Percentiles rank a stretch among this genome's conserved stretches.
Conservation (phyloP, 2,888 invertebrate species). For the Formica aserva region DNA sequence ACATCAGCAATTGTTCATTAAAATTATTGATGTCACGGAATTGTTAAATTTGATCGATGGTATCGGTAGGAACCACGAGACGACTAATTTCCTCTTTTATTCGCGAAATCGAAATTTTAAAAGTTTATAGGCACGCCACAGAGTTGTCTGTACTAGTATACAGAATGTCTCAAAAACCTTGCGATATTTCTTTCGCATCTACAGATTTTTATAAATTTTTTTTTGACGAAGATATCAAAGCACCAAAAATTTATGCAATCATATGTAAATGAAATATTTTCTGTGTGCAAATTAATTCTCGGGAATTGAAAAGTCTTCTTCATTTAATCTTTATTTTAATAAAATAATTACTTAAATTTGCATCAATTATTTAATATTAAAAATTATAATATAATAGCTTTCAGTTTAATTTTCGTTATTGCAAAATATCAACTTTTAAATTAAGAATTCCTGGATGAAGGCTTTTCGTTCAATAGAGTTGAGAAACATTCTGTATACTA, state of each 20-base stretch:
- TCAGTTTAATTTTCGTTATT: background rate
- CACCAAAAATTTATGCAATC: background rate
- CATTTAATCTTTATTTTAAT: slow-evolving; percentile 4
- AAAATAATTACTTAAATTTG: background rate
- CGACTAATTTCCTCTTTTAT: slow-evolving; percentile 44
- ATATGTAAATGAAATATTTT: background rate
- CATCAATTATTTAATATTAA: background rate
- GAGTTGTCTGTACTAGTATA: slow-evolving; percentile 64
- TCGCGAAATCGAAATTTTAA: slow-evolving; percentile 68
- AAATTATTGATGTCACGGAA: slow-evolving; percentile 41
- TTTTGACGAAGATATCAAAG: background rate
- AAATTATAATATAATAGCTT: background rate
- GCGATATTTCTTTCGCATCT: background rate
- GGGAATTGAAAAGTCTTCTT: background rate
- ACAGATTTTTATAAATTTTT: background rate
- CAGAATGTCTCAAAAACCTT: slow-evolving; percentile 5
- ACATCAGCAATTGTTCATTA: background rate
- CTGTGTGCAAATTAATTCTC: background rate
- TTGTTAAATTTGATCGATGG: slow-evolving; percentile 71
- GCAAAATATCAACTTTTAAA: background rate
- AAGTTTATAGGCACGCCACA: slow-evolving; percentile 76
- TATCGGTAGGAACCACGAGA: slow-evolving; percentile 62
- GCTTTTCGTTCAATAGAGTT: background rate
- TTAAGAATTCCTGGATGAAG: background rate
- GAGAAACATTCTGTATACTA: slow-evolving; percentile 43